Conservation (phyloP, 2,797 vertebrate species). For the Dryobates pubescens region DNA sequence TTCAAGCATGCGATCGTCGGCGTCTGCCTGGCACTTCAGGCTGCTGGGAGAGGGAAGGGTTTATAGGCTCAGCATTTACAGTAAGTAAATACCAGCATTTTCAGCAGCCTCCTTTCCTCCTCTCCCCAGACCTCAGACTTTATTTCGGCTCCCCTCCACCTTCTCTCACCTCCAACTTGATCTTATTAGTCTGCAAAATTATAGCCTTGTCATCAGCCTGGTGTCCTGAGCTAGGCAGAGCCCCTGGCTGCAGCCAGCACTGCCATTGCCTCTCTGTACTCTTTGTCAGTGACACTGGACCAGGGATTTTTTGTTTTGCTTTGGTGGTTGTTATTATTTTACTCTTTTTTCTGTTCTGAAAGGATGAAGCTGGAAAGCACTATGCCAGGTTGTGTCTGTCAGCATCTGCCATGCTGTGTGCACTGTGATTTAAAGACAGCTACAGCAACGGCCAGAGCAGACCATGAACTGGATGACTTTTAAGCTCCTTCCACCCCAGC, state of each 20-base stretch:
- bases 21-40: slow-evolving; percentile 17
- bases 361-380: slow-evolving; percentile 1
- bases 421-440: neutral
- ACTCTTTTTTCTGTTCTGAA: neutral
- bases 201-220: neutral
- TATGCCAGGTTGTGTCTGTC: neutral
- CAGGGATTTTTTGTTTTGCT: neutral
- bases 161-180: neutral
- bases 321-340: neutral
- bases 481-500: too few relatives aligned
- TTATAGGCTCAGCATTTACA: neutral
- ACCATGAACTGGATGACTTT: neutral
- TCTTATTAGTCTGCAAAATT: slow-evolving; percentile 37
- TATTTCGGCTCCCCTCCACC: neutral
- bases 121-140: neutral
- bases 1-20: neutral
- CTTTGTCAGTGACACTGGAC: neutral
- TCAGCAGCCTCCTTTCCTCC: neutral
- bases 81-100: slow-evolving; percentile 36
- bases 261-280: neutral
- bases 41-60: slow-evolving; percentile 2
- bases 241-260: neutral
- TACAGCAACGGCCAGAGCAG: neutral
- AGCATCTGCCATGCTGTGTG: neutral
- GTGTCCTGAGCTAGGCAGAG: neutral